Conservation (phyloP, 1,140 invertebrate genomes). For the Zelostemma sp. region DNA sequence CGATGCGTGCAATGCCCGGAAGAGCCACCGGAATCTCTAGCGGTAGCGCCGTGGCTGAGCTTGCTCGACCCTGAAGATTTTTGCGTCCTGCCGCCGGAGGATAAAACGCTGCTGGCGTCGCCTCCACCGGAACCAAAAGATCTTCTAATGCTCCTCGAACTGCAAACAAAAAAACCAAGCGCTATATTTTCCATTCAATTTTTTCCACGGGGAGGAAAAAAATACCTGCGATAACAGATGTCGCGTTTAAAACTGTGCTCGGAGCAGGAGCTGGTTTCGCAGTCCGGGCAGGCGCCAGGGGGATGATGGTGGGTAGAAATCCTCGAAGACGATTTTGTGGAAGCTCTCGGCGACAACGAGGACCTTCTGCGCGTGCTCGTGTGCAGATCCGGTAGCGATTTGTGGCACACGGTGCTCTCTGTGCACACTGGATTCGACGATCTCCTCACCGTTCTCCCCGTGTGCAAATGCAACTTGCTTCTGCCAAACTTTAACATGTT, state of each 20-base stretch:
- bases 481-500: slow-evolving; percentile 69
- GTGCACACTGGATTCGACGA: slow-evolving; percentile 58
- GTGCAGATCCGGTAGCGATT: slow-evolving; percentile 86
- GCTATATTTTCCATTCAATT: no score
- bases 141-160: slow-evolving; percentile 64
- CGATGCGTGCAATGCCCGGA: slow-evolving; percentile 83
- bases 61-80: slow-evolving; percentile 69
- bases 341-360: slow-evolving; percentile 67
- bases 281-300: slow-evolving; percentile 62
- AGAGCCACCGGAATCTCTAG: slow-evolving; percentile 80
- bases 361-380: slow-evolving; percentile 74
- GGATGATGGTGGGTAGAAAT: slow-evolving; percentile 54
- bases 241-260: slow-evolving; percentile 67
- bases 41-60: slow-evolving; percentile 67
- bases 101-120: slow-evolving; percentile 66
- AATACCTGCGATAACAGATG: slow-evolving; percentile 63
- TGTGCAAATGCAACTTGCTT: slow-evolving; percentile 78
- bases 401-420: slow-evolving; percentile 75
- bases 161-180: slow-evolving; percentile 29
- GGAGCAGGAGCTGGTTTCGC: slow-evolving; percentile 68
- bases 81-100: slow-evolving; percentile 66
- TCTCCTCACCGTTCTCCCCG: slow-evolving; percentile 61
- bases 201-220: no score
- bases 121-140: slow-evolving; percentile 66
- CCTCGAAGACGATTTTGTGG: slow-evolving; percentile 61